A percentile compares a stretch with the other conserved stretches of the same genome.
phyloP scores from a whole-genome alignment of 2,113 vertebrate species.

The Irena cyanogastra region DNA sequence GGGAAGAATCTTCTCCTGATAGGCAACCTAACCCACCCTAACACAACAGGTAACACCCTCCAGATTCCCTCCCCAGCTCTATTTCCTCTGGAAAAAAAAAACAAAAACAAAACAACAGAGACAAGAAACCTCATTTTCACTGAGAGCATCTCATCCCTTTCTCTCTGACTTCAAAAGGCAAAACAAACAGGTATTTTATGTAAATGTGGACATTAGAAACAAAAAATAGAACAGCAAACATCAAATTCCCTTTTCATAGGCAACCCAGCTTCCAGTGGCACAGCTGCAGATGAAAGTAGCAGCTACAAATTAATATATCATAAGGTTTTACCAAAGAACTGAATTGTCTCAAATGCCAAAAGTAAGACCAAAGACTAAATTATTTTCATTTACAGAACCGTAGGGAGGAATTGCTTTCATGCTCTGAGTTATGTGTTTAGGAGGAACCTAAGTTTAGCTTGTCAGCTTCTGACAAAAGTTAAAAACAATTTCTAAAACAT shows the following conservation, averaged over 20 bases:
- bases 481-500: not conserved
- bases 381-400: not conserved
- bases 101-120: rapidly evolving
- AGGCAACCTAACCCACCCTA: not conserved
- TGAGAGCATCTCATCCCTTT: not conserved
- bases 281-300: slow-evolving; percentile 43
- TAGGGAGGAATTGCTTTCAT: not conserved
- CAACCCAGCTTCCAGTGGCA: not conserved
- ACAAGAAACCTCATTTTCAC: not conserved
- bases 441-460: not conserved
- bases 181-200: slow-evolving; percentile 40
- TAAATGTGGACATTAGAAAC: slow-evolving; percentile 44
- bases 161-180: not conserved
- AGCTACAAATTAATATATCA: slow-evolving; percentile 53
- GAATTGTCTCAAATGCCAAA: slow-evolving; percentile 24
- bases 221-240: slow-evolving; percentile 43
- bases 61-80: not conserved
- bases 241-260: slow-evolving; percentile 15
- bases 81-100: not conserved
- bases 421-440: not conserved
- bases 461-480: not conserved
- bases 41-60: not conserved
- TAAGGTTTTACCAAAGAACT: not conserved
- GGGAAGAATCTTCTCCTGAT: not conserved
- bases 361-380: slow-evolving; percentile 41